Conservation (phyloP, 2,113 vertebrate genomes). For the Dolichallabes microphthalmus region DNA sequence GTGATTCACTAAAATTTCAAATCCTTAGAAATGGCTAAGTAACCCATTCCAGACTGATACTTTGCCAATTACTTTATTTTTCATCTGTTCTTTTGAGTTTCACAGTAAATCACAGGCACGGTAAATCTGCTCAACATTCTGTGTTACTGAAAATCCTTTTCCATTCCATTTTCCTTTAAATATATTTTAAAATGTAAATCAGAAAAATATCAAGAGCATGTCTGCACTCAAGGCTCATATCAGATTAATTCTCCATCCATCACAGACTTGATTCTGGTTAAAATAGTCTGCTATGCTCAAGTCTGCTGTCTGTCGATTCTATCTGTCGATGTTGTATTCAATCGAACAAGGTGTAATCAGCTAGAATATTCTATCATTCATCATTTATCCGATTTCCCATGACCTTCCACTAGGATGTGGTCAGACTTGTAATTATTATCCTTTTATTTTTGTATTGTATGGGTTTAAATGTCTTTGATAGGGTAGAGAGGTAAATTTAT, state of each 20-base stretch:
- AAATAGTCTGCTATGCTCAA: not conserved
- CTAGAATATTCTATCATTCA: not conserved
- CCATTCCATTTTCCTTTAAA: not conserved
- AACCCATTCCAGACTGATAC: too few species aligned
- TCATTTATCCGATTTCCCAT: not conserved
- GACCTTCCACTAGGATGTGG: not conserved
- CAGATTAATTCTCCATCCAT: not conserved
- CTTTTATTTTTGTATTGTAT: not conserved
- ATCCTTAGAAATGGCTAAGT: too few species aligned
- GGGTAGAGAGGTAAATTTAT: conserved; percentile 7
- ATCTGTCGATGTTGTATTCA: not conserved
- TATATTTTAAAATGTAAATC: not conserved
- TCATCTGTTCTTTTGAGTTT: too few species aligned
- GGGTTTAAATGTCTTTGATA: conserved; percentile 27
- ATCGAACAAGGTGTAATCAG: not conserved
- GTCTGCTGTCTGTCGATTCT: not conserved
- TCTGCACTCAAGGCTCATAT: not conserved
- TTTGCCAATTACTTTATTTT: too few species aligned
- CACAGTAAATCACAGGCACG: too few species aligned
- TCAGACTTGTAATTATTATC: not conserved
- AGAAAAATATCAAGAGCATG: not conserved
- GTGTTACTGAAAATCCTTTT: not conserved
- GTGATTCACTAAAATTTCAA: too few species aligned
- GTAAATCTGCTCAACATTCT: not conserved
- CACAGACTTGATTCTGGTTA: not conserved